phyloP scores from a whole-genome alignment of 1,140 invertebrate species.

The Wiebesia pumilae region DNA sequence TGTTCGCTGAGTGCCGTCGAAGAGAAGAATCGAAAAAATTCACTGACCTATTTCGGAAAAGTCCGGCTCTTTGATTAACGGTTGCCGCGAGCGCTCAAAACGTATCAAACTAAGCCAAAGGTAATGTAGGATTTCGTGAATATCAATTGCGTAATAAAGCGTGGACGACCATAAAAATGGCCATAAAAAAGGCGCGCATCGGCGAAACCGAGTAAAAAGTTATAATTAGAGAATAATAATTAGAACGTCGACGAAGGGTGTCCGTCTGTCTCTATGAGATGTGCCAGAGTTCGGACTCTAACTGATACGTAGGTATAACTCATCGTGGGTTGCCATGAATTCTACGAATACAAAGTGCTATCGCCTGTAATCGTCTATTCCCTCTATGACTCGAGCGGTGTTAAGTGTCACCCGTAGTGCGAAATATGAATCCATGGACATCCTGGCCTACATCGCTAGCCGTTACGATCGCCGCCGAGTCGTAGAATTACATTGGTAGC shows the following conservation, averaged over 20 bases:
- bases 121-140: background rate
- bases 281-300: constrained; percentile 26
- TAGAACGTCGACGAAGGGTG: background rate
- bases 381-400: constrained; percentile 65
- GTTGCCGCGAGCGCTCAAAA: no score
- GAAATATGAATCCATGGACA: constrained; percentile 72
- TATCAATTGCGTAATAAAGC: background rate
- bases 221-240: background rate
- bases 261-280: background rate
- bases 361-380: constrained; percentile 72
- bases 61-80: no score
- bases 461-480: constrained; percentile 62
- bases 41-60: constrained; percentile 34
- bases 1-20: background rate
- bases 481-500: constrained; percentile 30
- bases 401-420: constrained; percentile 72
- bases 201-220: background rate
- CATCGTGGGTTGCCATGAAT: constrained; percentile 58
- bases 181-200: background rate
- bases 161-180: no score
- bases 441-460: constrained; percentile 72
- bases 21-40: background rate
- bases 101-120: no score
- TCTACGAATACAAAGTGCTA: constrained; percentile 67
- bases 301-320: background rate